Percentiles rank a stretch among this genome's conserved stretches.
These are phyloP conservation scores for Lethocerus indicus DNA, from an alignment of 1,140 invertebrate species.

Conservation along the genomic window DNA sequence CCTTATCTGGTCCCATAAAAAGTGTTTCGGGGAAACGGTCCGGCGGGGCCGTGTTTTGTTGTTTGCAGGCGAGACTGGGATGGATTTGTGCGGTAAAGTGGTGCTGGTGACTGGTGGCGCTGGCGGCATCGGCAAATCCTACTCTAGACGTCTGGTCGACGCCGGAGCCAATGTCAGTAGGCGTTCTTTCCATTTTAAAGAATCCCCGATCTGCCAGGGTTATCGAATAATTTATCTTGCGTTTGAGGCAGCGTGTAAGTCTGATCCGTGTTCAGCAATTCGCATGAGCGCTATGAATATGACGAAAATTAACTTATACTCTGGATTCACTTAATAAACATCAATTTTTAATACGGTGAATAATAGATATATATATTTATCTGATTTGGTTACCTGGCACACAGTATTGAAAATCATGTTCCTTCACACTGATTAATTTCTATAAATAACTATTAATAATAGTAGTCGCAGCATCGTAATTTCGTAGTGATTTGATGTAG, in stretches of 20 bases:
- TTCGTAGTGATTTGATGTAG: no score
- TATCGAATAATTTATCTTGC: not conserved
- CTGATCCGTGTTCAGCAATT: not conserved
- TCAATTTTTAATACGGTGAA: no score
- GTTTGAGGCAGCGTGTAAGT: not conserved
- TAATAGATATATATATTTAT: no score
- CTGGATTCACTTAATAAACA: not conserved
- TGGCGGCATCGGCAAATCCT: conserved; percentile 48
- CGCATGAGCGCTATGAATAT: not conserved
- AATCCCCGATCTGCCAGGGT: not conserved
- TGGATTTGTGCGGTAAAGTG: conserved; percentile 48
- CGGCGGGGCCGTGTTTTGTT: no score
- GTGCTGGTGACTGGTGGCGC: conserved; percentile 56
- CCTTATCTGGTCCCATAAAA: no score
- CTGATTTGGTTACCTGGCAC: no score
- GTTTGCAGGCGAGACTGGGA: no score
- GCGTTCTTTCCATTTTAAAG: not conserved
- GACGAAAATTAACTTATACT: not conserved
- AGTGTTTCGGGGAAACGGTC: no score
- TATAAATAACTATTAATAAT: no score
- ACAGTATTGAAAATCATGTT: no score
- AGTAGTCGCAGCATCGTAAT: no score
- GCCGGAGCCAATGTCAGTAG: conserved; percentile 45
- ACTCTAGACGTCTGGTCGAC: conserved; percentile 43
- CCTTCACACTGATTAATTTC: no score